These are phyloP conservation scores for Mastomys natalensis DNA, from an alignment of 2,113 vertebrate genomes.

Conservation along the genomic window DNA sequence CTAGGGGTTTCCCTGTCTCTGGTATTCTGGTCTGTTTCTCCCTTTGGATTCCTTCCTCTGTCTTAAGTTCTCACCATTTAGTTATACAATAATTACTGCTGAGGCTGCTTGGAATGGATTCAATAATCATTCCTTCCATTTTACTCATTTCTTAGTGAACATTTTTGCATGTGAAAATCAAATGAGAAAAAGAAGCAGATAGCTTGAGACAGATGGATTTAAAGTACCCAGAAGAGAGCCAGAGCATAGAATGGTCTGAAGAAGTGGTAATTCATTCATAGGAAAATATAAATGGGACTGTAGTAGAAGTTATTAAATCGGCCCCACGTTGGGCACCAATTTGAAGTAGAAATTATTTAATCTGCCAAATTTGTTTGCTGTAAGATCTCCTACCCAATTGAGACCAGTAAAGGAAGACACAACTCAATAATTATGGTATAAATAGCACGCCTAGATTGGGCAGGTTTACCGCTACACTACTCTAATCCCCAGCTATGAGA, in stretches of 20 bases:
- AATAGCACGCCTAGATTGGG: no score
- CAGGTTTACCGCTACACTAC: no score
- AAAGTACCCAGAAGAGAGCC: background rate
- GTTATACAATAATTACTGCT: background rate
- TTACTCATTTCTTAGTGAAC: background rate
- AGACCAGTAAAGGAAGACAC: no score
- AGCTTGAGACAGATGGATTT: background rate
- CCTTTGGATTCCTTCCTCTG: background rate
- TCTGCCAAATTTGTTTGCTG: no score
- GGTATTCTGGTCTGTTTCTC: background rate
- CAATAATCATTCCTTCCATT: background rate
- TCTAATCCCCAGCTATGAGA: no score
- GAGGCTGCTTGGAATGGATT: background rate
- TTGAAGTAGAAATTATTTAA: no score
- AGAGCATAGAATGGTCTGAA: background rate
- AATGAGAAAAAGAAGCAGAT: conserved; percentile 32
- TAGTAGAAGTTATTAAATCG: no score
- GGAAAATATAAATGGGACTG: background rate
- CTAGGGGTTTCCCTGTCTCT: background rate
- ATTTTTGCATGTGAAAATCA: conserved; percentile 8
- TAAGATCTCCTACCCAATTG: no score
- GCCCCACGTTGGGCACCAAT: no score
- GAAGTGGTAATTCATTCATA: conserved; percentile 1
- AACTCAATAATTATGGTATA: no score
- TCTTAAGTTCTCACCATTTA: background rate